These are phyloP conservation scores for Mustelus asterias DNA, from an alignment of 2,113 vertebrate genomes.

Conservation along the genomic window DNA sequence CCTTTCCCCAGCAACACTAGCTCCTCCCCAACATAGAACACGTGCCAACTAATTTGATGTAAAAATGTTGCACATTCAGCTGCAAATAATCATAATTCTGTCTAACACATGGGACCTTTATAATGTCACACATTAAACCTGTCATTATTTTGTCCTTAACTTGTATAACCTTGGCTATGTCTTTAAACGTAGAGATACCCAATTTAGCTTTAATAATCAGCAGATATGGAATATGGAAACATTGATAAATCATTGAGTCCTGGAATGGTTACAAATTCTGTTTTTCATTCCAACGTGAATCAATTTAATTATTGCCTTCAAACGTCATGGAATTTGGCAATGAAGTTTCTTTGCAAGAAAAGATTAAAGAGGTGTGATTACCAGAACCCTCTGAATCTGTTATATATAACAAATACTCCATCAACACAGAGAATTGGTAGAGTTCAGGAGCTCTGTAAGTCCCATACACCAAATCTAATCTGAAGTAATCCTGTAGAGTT, in stretches of 20 bases:
- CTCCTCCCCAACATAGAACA: background rate
- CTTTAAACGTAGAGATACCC: background rate
- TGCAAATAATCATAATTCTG: conserved; percentile 2
- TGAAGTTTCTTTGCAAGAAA: background rate
- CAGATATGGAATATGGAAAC: background rate
- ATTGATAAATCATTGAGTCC: background rate
- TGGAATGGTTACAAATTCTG: conserved; percentile 24
- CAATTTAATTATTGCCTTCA: conserved; percentile 2
- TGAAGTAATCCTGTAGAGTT: background rate
- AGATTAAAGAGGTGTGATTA: background rate
- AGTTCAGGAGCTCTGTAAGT: background rate
- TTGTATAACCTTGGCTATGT: conserved; percentile 22
- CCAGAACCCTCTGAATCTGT: background rate
- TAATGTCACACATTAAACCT: background rate
- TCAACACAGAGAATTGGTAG: background rate
- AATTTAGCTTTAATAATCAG: background rate
- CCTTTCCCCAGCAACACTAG: background rate
- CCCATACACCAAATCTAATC: background rate
- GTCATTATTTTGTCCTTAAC: background rate
- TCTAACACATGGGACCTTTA: background rate
- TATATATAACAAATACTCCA: background rate
- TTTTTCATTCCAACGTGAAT: background rate
- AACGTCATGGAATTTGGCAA: conserved; percentile 31
- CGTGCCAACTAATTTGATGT: background rate
- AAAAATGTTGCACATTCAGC: background rate